Base-by-base conservation (phyloP, 2,113 vertebrate species). In the Coptodon rendalli region DNA sequence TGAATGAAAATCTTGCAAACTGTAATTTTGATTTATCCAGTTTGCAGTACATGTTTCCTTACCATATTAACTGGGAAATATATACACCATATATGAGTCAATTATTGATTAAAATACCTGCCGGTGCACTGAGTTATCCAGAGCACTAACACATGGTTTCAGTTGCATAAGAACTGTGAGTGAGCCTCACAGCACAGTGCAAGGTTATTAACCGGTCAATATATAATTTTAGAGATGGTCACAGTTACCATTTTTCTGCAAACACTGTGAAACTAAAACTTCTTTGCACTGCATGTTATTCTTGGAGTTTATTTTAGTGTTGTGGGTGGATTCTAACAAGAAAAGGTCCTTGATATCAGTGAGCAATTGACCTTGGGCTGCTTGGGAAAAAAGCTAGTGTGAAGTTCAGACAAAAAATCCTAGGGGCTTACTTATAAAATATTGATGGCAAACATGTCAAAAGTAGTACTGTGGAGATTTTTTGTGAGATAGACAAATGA, bases 401-500 rank as follows among this genome's bases (percentile, higher is more conserved):
- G 76, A 86, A 93, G 92, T 90, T 92, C 52, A 91, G 85, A 93
- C 52, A 54, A 68, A 81, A 80, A 80, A 36, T 86, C 89, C 86
- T 86, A 0, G 11, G 89, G 93, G 87, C 83, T 76, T 31, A 61
- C 87, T 91, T 52, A 84, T 94, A 10, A 92, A 94, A 89, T 91
- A 93, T 94, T 94, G 57, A 94, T 90, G 88, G 63, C 54, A 91
- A 93, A 93, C 85, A 93, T 85, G 91, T 92, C 91, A 90, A 85
- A 95, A 92, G 57, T 92, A 91, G 92, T 91, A 31, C 89, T 40
- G 88, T 31, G 66, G 89, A 90, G 86, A 89, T 93, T 89, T 90
- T 89, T 66, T 86, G 84, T 10, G 82, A 89, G 90, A 94, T 91
- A 87, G 91, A 95, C 92, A 94, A 95, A 95, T 94, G 92, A 93